phyloP scores from a whole-genome alignment of 2,797 vertebrate genomes.

The Adelosebastes latens region DNA sequence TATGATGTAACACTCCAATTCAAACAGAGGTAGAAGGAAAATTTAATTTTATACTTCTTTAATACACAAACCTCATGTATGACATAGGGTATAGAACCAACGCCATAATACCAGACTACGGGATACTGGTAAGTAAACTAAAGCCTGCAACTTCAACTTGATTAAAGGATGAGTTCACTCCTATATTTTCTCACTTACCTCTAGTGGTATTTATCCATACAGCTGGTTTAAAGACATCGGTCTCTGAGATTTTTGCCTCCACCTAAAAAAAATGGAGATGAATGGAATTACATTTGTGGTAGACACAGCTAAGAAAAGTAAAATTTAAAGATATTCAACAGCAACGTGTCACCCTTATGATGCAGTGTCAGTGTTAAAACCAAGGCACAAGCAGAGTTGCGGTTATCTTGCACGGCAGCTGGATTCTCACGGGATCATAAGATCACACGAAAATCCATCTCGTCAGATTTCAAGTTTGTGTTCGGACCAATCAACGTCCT shows the following conservation, averaged over 20 bases:
- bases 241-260: too few relatives aligned
- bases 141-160: background rate
- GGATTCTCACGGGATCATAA: too few relatives aligned
- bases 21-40: conserved; percentile 25
- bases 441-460: too few relatives aligned
- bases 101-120: background rate
- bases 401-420: fast-evolving
- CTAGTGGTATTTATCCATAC: background rate
- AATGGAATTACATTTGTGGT: background rate
- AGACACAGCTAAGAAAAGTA: too few relatives aligned
- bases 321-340: fast-evolving
- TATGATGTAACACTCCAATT: conserved; percentile 61
- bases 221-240: too few relatives aligned
- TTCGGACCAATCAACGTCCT: too few relatives aligned
- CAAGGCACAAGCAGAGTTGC: too few relatives aligned
- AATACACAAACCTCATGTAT: background rate
- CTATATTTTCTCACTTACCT: background rate
- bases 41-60: conserved; percentile 16
- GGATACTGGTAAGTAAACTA: background rate
- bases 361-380: too few relatives aligned
- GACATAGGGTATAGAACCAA: background rate
- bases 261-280: background rate
- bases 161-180: background rate
- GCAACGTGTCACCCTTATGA: too few relatives aligned
- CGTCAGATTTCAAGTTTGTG: too few relatives aligned